A percentile compares a stretch with the other conserved stretches of the same genome.
These are phyloP conservation scores for Horisme vitalbata DNA, from an alignment of 2,888 invertebrate genomes.

Conservation along the genomic window DNA sequence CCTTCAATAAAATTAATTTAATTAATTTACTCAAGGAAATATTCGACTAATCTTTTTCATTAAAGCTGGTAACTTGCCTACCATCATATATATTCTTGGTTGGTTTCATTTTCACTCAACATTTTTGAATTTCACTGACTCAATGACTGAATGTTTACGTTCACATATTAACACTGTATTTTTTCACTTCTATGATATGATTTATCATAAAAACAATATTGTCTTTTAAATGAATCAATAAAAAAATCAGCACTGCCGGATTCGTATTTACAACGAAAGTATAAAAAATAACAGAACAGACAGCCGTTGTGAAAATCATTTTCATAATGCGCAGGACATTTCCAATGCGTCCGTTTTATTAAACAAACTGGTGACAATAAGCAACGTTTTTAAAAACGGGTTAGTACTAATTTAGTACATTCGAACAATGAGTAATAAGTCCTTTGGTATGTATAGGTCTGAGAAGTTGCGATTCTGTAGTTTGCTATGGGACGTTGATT, in stretches of 20 bases:
- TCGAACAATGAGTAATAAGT: conserved; percentile 11
- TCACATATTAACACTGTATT: conserved; percentile 6
- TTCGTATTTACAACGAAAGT: conserved; percentile 37
- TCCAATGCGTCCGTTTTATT: conserved; percentile 13
- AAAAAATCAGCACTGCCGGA: conserved; percentile 39
- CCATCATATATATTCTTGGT: too few species aligned
- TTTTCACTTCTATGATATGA: conserved; percentile 14
- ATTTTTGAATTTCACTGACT: too few species aligned
- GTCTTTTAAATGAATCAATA: conserved; percentile 44
- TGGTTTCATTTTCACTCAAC: too few species aligned
- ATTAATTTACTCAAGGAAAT: too few species aligned
- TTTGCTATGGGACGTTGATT: too few species aligned
- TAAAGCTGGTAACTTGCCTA: too few species aligned
- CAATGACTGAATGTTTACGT: neutral
- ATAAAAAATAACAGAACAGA: conserved; percentile 27
- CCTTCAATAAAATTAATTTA: too few species aligned
- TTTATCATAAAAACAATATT: conserved; percentile 26
- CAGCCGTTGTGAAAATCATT: conserved; percentile 14
- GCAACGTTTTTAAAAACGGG: conserved; percentile 5
- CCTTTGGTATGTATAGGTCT: neutral
- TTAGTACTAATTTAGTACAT: too few species aligned
- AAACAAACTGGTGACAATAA: neutral
- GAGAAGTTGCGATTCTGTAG: too few species aligned
- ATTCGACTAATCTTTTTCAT: too few species aligned
- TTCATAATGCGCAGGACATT: conserved; percentile 11